These are phyloP conservation scores for Chironomus tepperi DNA, from an alignment of 1,140 invertebrate species.

Conservation along the genomic window DNA sequence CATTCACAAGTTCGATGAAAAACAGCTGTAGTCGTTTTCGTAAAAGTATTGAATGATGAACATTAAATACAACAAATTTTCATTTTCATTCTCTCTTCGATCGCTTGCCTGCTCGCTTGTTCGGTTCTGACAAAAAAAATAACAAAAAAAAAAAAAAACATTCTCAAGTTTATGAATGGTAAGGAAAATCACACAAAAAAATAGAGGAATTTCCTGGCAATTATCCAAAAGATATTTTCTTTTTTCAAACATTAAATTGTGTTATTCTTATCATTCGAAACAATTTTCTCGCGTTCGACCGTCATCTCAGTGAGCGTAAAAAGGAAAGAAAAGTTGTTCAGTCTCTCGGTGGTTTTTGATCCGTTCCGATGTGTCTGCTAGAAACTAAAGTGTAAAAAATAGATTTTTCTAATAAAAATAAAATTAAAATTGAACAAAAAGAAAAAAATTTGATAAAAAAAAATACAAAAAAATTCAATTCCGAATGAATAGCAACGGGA, in stretches of 20 bases:
- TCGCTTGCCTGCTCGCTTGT: background rate
- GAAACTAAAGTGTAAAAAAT: background rate
- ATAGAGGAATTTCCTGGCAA: conserved; percentile 5
- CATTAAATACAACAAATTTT: background rate
- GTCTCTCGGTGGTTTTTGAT: too few species aligned
- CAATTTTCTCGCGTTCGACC: background rate
- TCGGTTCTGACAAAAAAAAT: too few species aligned
- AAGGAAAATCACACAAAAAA: background rate
- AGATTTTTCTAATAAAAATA: background rate
- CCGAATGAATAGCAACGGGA: too few species aligned
- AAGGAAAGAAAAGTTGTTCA: background rate
- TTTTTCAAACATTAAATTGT: background rate
- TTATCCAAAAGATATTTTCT: background rate
- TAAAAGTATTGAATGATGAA: background rate
- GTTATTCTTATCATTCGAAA: conserved; percentile 5
- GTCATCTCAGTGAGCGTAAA: background rate
- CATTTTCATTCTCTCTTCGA: conserved; percentile 5
- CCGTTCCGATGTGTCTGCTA: background rate
- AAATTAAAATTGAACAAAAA: background rate
- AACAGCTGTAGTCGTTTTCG: background rate
- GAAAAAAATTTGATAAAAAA: too few species aligned
- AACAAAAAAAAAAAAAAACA: background rate
- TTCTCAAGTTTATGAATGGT: conserved; percentile 13
- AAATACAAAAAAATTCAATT: too few species aligned
- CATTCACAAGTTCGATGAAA: background rate